Evolutionary conservation across 2,888 invertebrate genomes (phyloP), one percentile per base, ranked within the genome.

Genomic region (Apotomis turbidana): DNA sequence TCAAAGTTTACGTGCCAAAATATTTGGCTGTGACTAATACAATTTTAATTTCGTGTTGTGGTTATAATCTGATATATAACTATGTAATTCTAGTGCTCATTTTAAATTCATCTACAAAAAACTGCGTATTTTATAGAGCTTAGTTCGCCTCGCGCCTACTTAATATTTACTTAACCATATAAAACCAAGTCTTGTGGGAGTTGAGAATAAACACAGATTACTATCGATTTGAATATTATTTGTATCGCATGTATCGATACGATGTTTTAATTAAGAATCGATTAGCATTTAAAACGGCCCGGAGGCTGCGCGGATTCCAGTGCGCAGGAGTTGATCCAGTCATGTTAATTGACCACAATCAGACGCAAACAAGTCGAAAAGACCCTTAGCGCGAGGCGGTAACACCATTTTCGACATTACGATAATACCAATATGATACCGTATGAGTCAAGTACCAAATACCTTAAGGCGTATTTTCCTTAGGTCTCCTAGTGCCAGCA

Each of bases 331-430:
- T 72, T 46, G 81, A 81, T 85, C 81, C 81, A 85, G 82, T 85
- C 82, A 84, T 84, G 84, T 84, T 85, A 87, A 86, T 85, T 83
- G 78, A 79, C 73, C 76, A 76, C 80, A 67, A 46, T 57, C 46
- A 57, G 44, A 69, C 46, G 66, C 44, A 13, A 46, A 57, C 55
- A 57, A 12, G 36, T 27, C 44, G 3, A 46, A 54, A 46, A 54
- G 44, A 36, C 54, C 54, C 54, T 15, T 61, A 61, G 46, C 13
- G 15, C 54, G 10, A 38, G 61, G 5, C 44, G 41, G 13, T 41
- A n/a, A 57, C n/a, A 41, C 27, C 3, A 66, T 66, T 57, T 3
- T 66, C 55, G 55, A 57, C 46, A 5, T 36, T 57, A n/a, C 55
- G 55, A 10, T 44, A 27, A 36, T 46, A 44, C n/a, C 27, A 66